A percentile compares a stretch with the other conserved stretches of the same genome.
These are phyloP conservation scores for Lithobius niger DNA, from an alignment of 1,140 invertebrate species.

Conservation along the genomic window DNA sequence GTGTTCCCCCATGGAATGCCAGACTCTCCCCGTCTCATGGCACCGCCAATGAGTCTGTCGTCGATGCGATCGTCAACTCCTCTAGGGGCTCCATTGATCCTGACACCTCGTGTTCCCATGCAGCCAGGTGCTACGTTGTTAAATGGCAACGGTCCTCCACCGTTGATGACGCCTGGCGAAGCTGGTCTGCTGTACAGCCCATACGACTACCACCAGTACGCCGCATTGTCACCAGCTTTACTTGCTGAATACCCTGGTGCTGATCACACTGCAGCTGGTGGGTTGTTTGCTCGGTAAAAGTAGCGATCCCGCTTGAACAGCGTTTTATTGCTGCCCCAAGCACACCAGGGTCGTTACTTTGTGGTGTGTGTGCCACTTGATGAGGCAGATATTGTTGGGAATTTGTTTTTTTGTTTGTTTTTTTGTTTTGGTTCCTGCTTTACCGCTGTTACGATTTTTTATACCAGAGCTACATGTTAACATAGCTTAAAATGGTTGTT, in stretches of 20 bases:
- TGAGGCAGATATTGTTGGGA: not conserved
- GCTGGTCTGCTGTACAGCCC: slow-evolving; percentile 59
- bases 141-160: slow-evolving; percentile 56
- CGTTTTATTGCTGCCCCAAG: no score
- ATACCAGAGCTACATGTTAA: no score
- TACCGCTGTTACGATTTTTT: slow-evolving; percentile 9
- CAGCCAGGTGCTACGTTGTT: slow-evolving; percentile 49
- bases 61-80: slow-evolving; percentile 51
- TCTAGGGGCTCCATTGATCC: slow-evolving; percentile 57
- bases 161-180: slow-evolving; percentile 46
- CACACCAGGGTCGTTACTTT: no score
- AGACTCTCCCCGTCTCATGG: slow-evolving; percentile 57
- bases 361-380: not conserved
- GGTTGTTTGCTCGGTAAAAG: slow-evolving; percentile 44
- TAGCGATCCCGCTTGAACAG: not conserved
- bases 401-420: slow-evolving; percentile 13
- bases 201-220: slow-evolving; percentile 76
- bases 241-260: slow-evolving; percentile 67
- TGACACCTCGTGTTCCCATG: slow-evolving; percentile 69
- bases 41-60: slow-evolving; percentile 43
- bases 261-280: slow-evolving; percentile 74
- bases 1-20: slow-evolving; percentile 39
- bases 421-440: slow-evolving; percentile 5
- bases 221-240: slow-evolving; percentile 61
- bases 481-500: no score